A percentile compares a stretch with the other conserved stretches of the same genome.
These are phyloP conservation scores for Caenorhabditis sulstoni DNA, from an alignment of 2,888 invertebrate genomes.

Conservation along the genomic window DNA sequence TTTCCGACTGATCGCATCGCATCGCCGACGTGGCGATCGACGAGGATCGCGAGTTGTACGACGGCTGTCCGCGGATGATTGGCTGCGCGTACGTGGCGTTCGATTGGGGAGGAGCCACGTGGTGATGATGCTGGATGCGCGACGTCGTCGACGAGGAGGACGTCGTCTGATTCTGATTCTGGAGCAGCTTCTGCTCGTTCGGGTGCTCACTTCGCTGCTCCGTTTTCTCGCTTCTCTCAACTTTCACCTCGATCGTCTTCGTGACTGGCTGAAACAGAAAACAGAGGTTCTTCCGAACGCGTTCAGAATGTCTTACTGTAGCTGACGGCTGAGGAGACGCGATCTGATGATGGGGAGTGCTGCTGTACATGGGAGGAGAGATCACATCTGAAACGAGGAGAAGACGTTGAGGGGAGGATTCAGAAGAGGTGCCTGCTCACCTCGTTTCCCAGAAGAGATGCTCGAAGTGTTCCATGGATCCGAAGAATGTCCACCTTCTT, in stretches of 20 bases:
- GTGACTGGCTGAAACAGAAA: slow-evolving; percentile 54
- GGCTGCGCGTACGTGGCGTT: slow-evolving; percentile 64
- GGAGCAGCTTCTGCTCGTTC: not conserved
- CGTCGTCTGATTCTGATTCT: slow-evolving; percentile 2
- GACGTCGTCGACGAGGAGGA: slow-evolving; percentile 37
- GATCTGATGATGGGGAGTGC: slow-evolving; percentile 54
- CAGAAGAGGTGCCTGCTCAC: not conserved
- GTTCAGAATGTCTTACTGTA: too few relatives aligned
- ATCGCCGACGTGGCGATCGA: slow-evolving; percentile 65
- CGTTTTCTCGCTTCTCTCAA: slow-evolving; percentile 62
- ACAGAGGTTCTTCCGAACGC: too few relatives aligned
- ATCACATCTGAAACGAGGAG: slow-evolving; percentile 38
- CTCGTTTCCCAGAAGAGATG: slow-evolving; percentile 52
- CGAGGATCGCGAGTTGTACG: slow-evolving; percentile 61
- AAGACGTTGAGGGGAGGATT: too few relatives aligned
- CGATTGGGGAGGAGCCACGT: slow-evolving; percentile 12
- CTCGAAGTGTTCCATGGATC: slow-evolving; percentile 62
- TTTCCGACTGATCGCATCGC: slow-evolving; percentile 68
- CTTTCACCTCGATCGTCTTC: slow-evolving; percentile 65
- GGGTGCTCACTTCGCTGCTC: slow-evolving; percentile 30
- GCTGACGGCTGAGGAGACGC: slow-evolving; percentile 23
- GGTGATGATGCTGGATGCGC: slow-evolving; percentile 25
- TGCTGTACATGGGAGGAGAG: slow-evolving; percentile 59
- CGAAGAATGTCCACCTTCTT: slow-evolving; percentile 62
- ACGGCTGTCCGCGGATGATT: slow-evolving; percentile 56